A percentile compares a stretch with the other conserved stretches of the same genome.
phyloP scores from a whole-genome alignment of 2,113 vertebrate species.

The Hypomesus transpacificus region DNA sequence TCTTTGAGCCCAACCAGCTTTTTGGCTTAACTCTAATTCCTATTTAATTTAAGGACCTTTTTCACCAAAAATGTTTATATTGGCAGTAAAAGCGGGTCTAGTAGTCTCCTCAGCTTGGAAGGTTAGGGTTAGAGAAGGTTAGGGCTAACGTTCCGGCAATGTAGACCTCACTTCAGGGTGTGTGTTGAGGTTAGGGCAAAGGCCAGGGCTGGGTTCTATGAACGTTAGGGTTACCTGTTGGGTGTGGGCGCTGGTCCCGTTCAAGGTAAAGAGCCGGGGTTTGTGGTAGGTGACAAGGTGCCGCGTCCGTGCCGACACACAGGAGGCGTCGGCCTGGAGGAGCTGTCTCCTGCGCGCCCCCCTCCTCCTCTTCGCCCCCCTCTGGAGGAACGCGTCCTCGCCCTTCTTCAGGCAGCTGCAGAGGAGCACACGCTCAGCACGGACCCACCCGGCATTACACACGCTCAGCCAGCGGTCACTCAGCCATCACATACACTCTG shows the following conservation, averaged over 20 bases:
- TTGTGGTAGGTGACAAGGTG: conserved; percentile 85
- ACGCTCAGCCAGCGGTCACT: no score
- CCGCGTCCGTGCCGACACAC: conserved; percentile 82
- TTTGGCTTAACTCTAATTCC: conserved; percentile 29
- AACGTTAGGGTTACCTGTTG: conserved; percentile 63
- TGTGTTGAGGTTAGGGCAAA: neutral
- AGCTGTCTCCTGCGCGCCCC: conserved; percentile 65
- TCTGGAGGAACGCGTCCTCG: conserved; percentile 62
- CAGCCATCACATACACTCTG: no score
- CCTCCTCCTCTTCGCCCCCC: conserved; percentile 73
- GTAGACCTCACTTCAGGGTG: no score
- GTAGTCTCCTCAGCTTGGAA: no score
- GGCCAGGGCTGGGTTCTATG: neutral
- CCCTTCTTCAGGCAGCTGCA: conserved; percentile 68
- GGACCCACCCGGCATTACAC: no score
- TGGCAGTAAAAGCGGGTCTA: neutral
- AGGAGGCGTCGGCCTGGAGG: conserved; percentile 59
- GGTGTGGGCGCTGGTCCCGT: conserved; percentile 40
- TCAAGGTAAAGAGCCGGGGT: conserved; percentile 79
- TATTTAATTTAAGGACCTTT: conserved; percentile 28
- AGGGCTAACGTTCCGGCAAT: no score
- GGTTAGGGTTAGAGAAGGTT: no score
- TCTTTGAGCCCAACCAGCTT: neutral
- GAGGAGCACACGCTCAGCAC: conserved; percentile 21
- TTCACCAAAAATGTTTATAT: conserved; percentile 13